Evolutionary conservation across 37 sponge, comb jelly and placozoan species (phyloP).

Genomic region (Aplysina aerophoba): DNA sequence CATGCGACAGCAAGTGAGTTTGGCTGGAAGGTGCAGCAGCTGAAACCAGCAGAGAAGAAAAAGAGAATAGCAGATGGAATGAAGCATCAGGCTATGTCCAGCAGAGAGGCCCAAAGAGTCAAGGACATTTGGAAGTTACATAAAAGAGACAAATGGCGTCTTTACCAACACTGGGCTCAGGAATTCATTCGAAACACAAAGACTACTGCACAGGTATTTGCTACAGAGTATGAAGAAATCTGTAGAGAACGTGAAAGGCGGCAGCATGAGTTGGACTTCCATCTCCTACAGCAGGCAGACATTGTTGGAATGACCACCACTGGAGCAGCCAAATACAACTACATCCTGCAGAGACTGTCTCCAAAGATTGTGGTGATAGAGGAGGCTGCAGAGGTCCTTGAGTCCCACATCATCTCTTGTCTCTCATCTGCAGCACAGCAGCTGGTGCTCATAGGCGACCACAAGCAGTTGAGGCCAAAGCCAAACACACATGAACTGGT

Average conservation of each 20-base stretch:
- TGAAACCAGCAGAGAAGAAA: conserved; percentile 31
- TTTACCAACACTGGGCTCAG: conserved; percentile 73
- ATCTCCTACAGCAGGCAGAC: conserved; percentile 56
- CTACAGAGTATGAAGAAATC: conserved; percentile 34
- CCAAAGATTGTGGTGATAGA: conserved; percentile 95
- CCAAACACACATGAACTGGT: conserved; percentile 73
- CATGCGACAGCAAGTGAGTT: background rate
- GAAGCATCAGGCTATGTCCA: conserved; percentile 54
- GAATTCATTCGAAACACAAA: conserved; percentile 27
- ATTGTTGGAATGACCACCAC: conserved; percentile 95
- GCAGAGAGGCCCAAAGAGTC: conserved; percentile 36
- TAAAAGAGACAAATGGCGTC: conserved; percentile 49
- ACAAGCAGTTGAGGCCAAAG: conserved; percentile 90
- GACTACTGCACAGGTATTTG: background rate
- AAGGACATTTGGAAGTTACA: conserved; percentile 31
- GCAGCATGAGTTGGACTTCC: conserved; percentile 47
- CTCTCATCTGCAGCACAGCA: conserved; percentile 86
- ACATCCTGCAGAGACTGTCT: conserved; percentile 54
- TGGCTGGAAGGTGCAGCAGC: conserved; percentile 53
- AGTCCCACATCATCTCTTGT: conserved; percentile 85
- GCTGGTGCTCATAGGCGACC: conserved; percentile 94
- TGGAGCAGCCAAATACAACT: conserved; percentile 87
- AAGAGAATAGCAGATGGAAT: conserved; percentile 44
- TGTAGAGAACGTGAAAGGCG: conserved; percentile 33
- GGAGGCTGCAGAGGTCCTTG: conserved; percentile 97